Evolutionary conservation across 2,113 vertebrate species (phyloP), one percentile per base, ranked within the genome.

Genomic region (Chitala chitala): DNA sequence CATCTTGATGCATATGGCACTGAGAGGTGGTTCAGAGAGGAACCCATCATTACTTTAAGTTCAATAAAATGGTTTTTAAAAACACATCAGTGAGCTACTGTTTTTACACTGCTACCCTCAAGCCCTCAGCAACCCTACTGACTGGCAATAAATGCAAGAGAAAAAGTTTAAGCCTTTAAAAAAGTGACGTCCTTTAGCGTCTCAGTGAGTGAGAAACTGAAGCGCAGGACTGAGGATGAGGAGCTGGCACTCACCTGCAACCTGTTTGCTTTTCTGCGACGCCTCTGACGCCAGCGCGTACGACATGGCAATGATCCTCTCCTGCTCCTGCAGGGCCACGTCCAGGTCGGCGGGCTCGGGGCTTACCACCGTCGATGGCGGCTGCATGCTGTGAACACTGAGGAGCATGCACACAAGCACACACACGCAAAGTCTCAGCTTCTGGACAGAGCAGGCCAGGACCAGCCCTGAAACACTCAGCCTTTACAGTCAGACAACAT

Each of bases 231-330:
- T n/a, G n/a, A n/a, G n/a, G n/a, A n/a, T n/a, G n/a, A n/a, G n/a
- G n/a, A n/a, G n/a, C n/a, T n/a, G 3, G 79, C 78, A 10, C 69
- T 88, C 74, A 98, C 95, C 95, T 93, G 95, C 94, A 3, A 95
- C 93, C 82, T 94, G 90, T 85, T 93, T 96, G 91, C 96, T 96
- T 80, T 90, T 94, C 81, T 91, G 91, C 6, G 96, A 98, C 64
- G 95, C 95, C 88, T 98, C 94, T 0, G 93, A 94, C 77, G 95
- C 95, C 82, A 98, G 85, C 2, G 92, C 87, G 0, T 93, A 93
- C 77, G 96, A 98, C 77, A 94, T 93, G 63, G 84, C 92, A 90
- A 96, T 96, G 87, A 98, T 95, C 78, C 92, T 90, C 81, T 98
- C 90, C 87, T 96, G 94, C 79, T 95, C 93, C 80, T 94, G 92